These are phyloP conservation scores for Gnatocerus cornutus DNA, from an alignment of 2,888 invertebrate genomes.

Conservation along the genomic window DNA sequence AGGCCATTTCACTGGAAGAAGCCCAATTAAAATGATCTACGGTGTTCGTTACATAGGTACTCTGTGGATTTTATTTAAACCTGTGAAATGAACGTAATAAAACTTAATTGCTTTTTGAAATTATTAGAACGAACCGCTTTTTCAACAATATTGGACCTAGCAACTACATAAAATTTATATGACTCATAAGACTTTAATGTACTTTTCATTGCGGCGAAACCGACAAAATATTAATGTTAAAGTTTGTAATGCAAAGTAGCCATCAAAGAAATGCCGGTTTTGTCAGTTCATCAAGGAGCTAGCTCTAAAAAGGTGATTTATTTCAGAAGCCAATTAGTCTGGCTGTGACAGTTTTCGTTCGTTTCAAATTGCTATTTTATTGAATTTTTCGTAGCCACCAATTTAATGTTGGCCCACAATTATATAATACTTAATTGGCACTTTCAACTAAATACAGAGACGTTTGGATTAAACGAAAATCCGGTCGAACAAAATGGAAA, in stretches of 20 bases:
- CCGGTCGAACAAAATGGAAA: no score
- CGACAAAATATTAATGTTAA: slow-evolving; percentile 49
- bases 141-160: not conserved
- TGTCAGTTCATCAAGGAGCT: slow-evolving; percentile 42
- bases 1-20: slow-evolving; percentile 12
- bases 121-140: slow-evolving; percentile 1
- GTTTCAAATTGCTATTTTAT: slow-evolving; percentile 45
- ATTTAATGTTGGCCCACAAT: slow-evolving; percentile 5
- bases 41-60: slow-evolving; percentile 10
- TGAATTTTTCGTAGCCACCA: slow-evolving; percentile 21
- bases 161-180: slow-evolving; percentile 5
- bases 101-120: slow-evolving; percentile 28
- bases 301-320: slow-evolving; percentile 45
- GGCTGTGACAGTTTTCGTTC: slow-evolving; percentile 47
- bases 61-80: slow-evolving; percentile 23
- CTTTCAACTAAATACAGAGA: no score
- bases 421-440: no score
- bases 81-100: slow-evolving; percentile 21
- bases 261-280: slow-evolving; percentile 46
- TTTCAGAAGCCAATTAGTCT: slow-evolving; percentile 48
- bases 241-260: slow-evolving; percentile 43
- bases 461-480: no score
- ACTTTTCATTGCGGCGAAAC: slow-evolving; percentile 23
- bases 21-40: slow-evolving; percentile 32
- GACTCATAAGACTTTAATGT: slow-evolving; percentile 11